Evolutionary conservation across 2,113 vertebrate genomes (phyloP), one percentile per base, ranked within the genome.

Genomic region (Thalassarche chlororhynchos): DNA sequence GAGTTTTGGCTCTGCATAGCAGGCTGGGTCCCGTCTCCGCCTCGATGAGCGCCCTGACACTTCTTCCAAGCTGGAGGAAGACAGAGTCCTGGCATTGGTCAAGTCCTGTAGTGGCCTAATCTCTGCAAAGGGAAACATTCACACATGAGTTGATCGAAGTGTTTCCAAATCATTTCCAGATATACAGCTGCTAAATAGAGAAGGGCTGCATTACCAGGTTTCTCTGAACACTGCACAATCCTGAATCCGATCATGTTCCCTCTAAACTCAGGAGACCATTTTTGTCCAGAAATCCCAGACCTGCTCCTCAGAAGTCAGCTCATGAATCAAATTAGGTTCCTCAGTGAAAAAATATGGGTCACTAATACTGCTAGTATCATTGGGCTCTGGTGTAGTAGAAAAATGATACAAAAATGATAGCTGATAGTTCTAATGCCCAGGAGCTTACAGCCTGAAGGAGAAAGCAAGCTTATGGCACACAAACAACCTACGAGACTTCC

Each of bases 1-100:
- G 18, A 98, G 10, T 29, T 25, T n/a, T 21, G 98, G 98, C 66
- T 98, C 97, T 69, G 81, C 38, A 25, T 98, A 98, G 93, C 78
- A 95, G 68, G 44, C 6, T 60, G 95, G 83, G 12, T 71, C 80
- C 51, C 5, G 79, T 28, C 68, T 96, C 70, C 69, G 85, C 40
- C 82, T 91, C 16, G 31, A 69, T 25, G 49, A 24, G 46, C 15
- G 23, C 18, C 3, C 15, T 52, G 62, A 36, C 14, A 1, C 28
- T 32, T 78, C 86, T 69, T 93, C 95, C 0, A 6, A 58, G 60
- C 40, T 10, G 5, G 51, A 46, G 14, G 13, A 65, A 66, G 87
- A 29, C 34, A 26, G 4, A 62, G 31, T 26, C 21, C 23, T 47
- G 26, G 44, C 26, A 71, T 86, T 96, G 62, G 94, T 98, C 87